phyloP scores from a whole-genome alignment of 2,888 invertebrate genomes.

The Rhagonycha lutea region DNA sequence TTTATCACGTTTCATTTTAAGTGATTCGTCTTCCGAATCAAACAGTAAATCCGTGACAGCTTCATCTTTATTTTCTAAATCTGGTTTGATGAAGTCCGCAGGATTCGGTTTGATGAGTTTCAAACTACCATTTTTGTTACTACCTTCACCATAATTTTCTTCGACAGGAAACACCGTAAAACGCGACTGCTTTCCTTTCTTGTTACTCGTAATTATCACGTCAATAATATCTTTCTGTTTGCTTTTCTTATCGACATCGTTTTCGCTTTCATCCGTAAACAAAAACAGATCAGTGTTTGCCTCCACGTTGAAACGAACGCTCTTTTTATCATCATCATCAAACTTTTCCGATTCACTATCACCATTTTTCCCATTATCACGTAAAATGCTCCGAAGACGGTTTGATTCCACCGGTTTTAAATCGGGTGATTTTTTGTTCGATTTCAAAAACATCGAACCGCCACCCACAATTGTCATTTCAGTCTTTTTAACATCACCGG shows the following conservation, averaged over 20 bases:
- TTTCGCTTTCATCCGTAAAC: conserved; percentile 50
- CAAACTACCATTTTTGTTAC: conserved; percentile 30
- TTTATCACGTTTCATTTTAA: not conserved
- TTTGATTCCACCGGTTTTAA: conserved; percentile 32
- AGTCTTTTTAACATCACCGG: conserved; percentile 31
- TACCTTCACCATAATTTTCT: not conserved
- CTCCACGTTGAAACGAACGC: conserved; percentile 69
- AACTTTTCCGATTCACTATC: conserved; percentile 48
- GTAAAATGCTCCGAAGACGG: conserved; percentile 63
- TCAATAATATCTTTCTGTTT: conserved; percentile 42
- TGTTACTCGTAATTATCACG: conserved; percentile 39
- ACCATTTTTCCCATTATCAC: conserved; percentile 50
- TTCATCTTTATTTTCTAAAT: conserved; percentile 59
- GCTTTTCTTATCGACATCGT: conserved; percentile 42
- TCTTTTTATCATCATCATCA: conserved; percentile 76
- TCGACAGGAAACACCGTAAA: conserved; percentile 48
- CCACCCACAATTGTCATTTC: conserved; percentile 57
- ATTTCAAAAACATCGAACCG: conserved; percentile 69
- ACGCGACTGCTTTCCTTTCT: conserved; percentile 35
- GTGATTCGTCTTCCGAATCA: conserved; percentile 60
- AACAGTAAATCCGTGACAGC: conserved; percentile 49
- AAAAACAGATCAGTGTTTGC: conserved; percentile 55
- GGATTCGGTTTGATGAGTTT: conserved; percentile 63
- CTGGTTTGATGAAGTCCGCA: conserved; percentile 63
- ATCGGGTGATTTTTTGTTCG: conserved; percentile 48